Base-by-base conservation (phyloP, 2,113 vertebrate species). In the Leptodactylus fuscus region DNA sequence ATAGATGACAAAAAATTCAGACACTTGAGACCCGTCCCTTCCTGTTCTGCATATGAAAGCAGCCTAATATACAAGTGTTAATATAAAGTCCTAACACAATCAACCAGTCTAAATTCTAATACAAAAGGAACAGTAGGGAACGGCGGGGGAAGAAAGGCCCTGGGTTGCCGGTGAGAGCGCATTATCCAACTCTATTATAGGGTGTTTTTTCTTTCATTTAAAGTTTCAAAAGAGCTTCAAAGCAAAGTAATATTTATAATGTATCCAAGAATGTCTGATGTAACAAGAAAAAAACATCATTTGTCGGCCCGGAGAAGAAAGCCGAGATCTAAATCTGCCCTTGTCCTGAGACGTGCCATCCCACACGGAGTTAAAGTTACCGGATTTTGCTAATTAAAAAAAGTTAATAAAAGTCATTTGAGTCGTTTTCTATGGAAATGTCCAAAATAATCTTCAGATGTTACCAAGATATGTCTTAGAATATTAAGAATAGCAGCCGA, bases 191-290 rank as follows among this genome's bases (percentile, higher is more conserved):
- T 20, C 62, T 34, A 67, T 67, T 67, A 34, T 18, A 67, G 62
- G 62, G 62, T 67, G 32, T 67, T 67, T 67, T 65, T 67, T 34
- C 62, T 34, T 67, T 67, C 29, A 34, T 67, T 67, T 67, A 67
- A 20, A 67, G 29, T 67, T 67, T 67, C 62, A 34, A 41, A 41
- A 71, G 36, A 71, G 18, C 36, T 41, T 71, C 20, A 41, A 71
- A 38, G 4, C 4, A 34, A 22, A 41, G 6, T 71, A 71, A 71
- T 71, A 71, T 71, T 71, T 71, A 71, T 41, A 71, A 71, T 41
- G 36, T 41, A 41, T 41, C 36, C 20, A 9, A 70, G 36, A 34
- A 71, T 71, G 41, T 41, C 34, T 69, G 36, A 34, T 69, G 32
- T 69, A n/a, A n/a, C n/a, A n/a, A n/a, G n/a, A n/a, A 71, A 71